phyloP scores from a whole-genome alignment of 1,140 invertebrate genomes.

The Lepidurus packardi region DNA sequence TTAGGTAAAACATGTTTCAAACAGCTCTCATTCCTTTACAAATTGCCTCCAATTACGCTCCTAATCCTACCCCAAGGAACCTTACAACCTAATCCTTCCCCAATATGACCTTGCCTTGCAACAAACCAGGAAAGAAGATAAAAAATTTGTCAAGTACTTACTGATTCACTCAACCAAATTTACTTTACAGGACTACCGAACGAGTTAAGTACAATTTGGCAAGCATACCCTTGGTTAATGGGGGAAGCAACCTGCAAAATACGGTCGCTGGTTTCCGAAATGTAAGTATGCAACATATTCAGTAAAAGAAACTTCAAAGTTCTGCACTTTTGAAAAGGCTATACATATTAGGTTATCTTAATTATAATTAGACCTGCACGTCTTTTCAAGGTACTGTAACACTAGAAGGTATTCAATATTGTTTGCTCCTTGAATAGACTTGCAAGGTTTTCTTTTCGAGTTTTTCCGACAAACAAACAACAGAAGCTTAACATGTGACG shows the following conservation, averaged over 20 bases:
- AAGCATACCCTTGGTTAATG: conserved; percentile 85
- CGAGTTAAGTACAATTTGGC: conserved; percentile 82
- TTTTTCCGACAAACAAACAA: neutral
- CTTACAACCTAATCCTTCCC: too few relatives aligned
- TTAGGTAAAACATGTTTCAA: conserved; percentile 41
- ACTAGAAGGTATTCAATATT: neutral
- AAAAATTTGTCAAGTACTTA: neutral
- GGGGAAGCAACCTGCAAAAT: conserved; percentile 77
- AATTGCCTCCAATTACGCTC: too few relatives aligned
- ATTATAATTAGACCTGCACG: neutral
- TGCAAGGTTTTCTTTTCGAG: neutral
- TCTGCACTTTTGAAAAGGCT: neutral
- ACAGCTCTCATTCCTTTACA: too few relatives aligned
- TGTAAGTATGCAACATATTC: conserved; percentile 52
- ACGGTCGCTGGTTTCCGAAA: conserved; percentile 75
- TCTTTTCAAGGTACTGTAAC: neutral
- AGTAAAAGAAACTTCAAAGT: neutral
- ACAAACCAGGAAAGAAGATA: too few relatives aligned
- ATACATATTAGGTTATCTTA: neutral
- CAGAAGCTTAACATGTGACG: too few relatives aligned
- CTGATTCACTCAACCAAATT: conserved; percentile 23
- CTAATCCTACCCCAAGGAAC: too few relatives aligned
- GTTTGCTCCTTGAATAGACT: neutral
- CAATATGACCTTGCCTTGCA: too few relatives aligned
- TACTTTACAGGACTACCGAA: conserved; percentile 72